These are phyloP conservation scores for Ceratosolen fusciceps DNA, from an alignment of 1,140 invertebrate species.

Conservation along the genomic window DNA sequence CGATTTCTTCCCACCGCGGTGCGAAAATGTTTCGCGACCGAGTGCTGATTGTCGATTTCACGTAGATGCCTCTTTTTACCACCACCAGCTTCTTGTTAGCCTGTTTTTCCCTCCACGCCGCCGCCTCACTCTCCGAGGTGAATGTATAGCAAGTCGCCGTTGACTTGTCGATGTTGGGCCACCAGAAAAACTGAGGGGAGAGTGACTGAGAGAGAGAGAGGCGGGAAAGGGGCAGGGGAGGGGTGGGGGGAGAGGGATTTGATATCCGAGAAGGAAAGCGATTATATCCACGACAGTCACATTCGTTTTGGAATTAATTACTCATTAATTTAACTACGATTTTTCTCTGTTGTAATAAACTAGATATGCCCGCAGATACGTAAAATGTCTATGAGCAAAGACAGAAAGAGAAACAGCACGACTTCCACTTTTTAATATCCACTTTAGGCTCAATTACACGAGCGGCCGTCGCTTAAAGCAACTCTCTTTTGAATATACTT, in stretches of 20 bases:
- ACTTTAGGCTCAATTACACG: background rate
- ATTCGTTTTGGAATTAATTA: background rate
- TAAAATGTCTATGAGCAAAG: background rate
- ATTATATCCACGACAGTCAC: background rate
- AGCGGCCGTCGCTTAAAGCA: background rate
- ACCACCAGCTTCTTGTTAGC: background rate
- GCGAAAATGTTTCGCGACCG: slow-evolving; percentile 31
- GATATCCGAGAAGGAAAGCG: background rate
- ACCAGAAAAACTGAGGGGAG: too few species aligned
- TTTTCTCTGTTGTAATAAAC: background rate
- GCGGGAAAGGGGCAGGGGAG: too few species aligned
- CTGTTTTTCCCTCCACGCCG: background rate
- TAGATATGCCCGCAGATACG: background rate
- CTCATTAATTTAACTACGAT: background rate
- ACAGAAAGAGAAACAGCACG: too few species aligned
- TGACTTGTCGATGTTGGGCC: background rate
- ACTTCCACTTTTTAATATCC: background rate
- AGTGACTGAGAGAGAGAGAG: too few species aligned
- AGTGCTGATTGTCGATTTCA: slow-evolving; percentile 40
- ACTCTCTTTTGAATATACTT: background rate
- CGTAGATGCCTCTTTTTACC: background rate
- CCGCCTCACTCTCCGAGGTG: background rate
- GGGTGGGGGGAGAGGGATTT: too few species aligned
- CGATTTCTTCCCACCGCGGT: slow-evolving; percentile 9
- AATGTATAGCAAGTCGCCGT: background rate